phyloP scores from a whole-genome alignment of 2,888 invertebrate species.

The Drosophila gaucha region DNA sequence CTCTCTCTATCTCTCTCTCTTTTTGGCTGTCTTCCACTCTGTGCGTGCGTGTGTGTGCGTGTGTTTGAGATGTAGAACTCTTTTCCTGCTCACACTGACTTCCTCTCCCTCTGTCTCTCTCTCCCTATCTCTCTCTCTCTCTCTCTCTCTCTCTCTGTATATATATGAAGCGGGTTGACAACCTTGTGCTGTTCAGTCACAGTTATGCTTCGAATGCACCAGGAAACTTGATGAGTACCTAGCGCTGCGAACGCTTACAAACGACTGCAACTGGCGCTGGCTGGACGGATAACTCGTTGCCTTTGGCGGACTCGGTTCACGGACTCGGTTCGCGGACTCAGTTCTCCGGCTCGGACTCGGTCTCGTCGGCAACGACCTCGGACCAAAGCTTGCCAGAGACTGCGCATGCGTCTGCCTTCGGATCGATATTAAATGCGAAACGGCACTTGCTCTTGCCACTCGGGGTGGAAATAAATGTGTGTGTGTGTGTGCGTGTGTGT shows the following conservation, averaged over 20 bases:
- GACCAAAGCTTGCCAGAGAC: conserved; percentile 10
- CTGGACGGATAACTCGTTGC: conserved; percentile 48
- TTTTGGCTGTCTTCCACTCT: neutral
- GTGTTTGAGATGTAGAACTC: conserved; percentile 4
- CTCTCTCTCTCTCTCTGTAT: neutral
- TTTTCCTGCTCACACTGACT: too few relatives aligned
- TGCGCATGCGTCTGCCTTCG: conserved; percentile 42
- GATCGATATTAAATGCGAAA: conserved; percentile 67
- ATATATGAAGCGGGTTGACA: conserved; percentile 43
- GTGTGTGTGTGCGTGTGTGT: neutral
- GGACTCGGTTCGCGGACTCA: conserved; percentile 19
- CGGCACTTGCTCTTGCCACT: conserved; percentile 15
- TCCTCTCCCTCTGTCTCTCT: neutral
- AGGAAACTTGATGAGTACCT: conserved; percentile 63
- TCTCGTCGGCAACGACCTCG: conserved; percentile 26
- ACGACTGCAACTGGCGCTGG: conserved; percentile 68
- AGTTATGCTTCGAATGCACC: conserved; percentile 49
- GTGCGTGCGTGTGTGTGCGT: neutral
- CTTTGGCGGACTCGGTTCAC: conserved; percentile 26
- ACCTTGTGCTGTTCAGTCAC: conserved; percentile 62
- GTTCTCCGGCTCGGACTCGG: conserved; percentile 18
- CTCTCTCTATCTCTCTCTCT: too few relatives aligned
- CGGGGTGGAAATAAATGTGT: conserved; percentile 36
- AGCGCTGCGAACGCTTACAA: conserved; percentile 79
- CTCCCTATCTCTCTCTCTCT: conserved; percentile 9